Percentiles rank a stretch among this genome's conserved stretches.
phyloP scores from a whole-genome alignment of 1,140 invertebrate species.

The Papilio aristodemus region DNA sequence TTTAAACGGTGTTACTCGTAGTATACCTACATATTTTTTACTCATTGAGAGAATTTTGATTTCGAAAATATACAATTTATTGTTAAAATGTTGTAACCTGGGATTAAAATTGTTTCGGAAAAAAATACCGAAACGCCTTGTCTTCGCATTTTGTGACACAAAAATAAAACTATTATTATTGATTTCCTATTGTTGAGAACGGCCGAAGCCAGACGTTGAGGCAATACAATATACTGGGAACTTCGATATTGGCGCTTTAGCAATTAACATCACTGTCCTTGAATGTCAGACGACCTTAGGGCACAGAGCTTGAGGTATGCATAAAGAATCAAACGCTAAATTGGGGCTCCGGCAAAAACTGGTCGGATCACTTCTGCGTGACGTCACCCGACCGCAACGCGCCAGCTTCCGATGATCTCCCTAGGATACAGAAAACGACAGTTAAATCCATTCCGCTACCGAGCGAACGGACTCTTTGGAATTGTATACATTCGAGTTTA shows the following conservation, averaged over 20 bases:
- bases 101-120: neutral
- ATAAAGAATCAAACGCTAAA: slow-evolving; percentile 64
- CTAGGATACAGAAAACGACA: slow-evolving; percentile 56
- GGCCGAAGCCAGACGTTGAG: slow-evolving; percentile 36
- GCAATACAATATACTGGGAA: slow-evolving; percentile 40
- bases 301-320: slow-evolving; percentile 57
- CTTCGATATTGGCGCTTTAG: slow-evolving; percentile 40
- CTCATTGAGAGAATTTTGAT: too few species aligned
- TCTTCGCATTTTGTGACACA: slow-evolving; percentile 7
- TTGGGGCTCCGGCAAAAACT: slow-evolving; percentile 54
- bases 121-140: neutral
- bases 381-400: slow-evolving; percentile 50
- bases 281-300: slow-evolving; percentile 66
- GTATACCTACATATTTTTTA: too few species aligned
- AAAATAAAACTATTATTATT: slow-evolving; percentile 36
- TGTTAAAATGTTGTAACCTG: too few species aligned
- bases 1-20: too few species aligned
- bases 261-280: slow-evolving; percentile 58
- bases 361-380: slow-evolving; percentile 51
- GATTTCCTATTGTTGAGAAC: slow-evolving; percentile 37
- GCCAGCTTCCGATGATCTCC: slow-evolving; percentile 48
- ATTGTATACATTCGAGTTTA: slow-evolving; percentile 32
- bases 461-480: slow-evolving; percentile 19
- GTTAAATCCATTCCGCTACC: slow-evolving; percentile 37
- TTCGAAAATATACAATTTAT: too few species aligned